Base-by-base conservation (phyloP, 1,140 invertebrate genomes). In the Gryllus bimaculatus region DNA sequence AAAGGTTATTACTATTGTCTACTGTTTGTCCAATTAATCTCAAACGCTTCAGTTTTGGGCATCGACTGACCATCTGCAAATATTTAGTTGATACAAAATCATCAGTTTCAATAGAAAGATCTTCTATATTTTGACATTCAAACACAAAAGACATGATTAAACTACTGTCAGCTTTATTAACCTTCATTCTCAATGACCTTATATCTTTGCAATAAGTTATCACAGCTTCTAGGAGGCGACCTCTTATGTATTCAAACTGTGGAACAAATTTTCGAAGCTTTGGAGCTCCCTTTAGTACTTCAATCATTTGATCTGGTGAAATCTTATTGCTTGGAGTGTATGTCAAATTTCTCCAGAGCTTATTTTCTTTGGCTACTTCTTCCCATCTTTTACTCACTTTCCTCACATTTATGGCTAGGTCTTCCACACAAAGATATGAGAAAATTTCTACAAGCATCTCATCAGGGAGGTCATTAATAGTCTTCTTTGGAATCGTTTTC, bases 361-460 rank as follows among this genome's bases (percentile, higher is more conserved):
- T 77, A 12, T 48, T 18, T 18, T 77, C 76, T 10, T 54, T n/a
- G 12, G 47, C 47, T 15, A 77, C 76, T n/a, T 77, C 39, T 12
- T 20, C 48, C 76, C 76, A 77, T 10, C 76, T 39, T 12, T 47
- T 18, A 47, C 76, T 5, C 20, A 77, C 76, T 48, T 77, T 3
- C 10, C 48, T 47, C 18, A 26, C 20, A 8, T 8, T 47, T 13
- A 48, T 18, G 8, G 48, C 48, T 47, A 77, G 48, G 7, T 77
- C 76, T 49, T 49, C 76, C 47, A 77, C 48, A 47, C 3, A n/a
- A 39, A 77, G 47, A n/a, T 77, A 77, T 48, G 76, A 8, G 47
- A 77, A 77, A n/a, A 77, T 49, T 20, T 77, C 48, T 20, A 48
- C n/a, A 48, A 77, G 47, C 48, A 77, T 13, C n/a, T 77, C 76